Percentiles rank a stretch among this genome's conserved stretches.
These are phyloP conservation scores for Anoplolepis gracilipes DNA, from an alignment of 1,140 invertebrate genomes.

Conservation along the genomic window DNA sequence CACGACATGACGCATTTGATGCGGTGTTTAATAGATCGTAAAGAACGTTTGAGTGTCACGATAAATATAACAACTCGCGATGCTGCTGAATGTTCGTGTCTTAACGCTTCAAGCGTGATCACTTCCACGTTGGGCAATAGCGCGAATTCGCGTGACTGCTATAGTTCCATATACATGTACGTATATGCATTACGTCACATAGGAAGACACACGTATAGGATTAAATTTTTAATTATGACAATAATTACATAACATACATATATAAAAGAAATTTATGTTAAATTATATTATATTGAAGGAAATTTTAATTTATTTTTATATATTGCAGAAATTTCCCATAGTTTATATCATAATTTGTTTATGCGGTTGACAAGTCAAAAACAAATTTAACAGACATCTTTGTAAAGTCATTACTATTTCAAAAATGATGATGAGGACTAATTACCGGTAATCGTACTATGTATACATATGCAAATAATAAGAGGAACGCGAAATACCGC, in stretches of 20 bases:
- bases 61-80: conserved; percentile 85
- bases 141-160: neutral
- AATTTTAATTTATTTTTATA: neutral
- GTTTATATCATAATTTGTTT: neutral
- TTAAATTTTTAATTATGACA: conserved; percentile 11
- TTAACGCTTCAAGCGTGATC: conserved; percentile 75
- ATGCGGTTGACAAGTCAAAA: neutral
- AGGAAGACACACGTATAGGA: neutral
- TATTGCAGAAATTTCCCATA: neutral
- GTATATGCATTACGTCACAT: neutral
- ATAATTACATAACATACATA: neutral
- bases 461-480: neutral
- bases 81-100: conserved; percentile 68
- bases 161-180: neutral
- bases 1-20: conserved; percentile 79
- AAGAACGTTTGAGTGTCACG: conserved; percentile 84
- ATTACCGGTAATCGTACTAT: neutral
- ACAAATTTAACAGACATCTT: neutral
- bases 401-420: neutral
- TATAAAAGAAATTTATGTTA: neutral
- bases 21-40: conserved; percentile 85
- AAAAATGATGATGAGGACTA: conserved; percentile 10
- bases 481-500: neutral
- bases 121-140: conserved; percentile 34
- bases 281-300: neutral